Evolutionary conservation across 2,797 vertebrate species (phyloP).

Genomic region (Manis crassicaudata): DNA sequence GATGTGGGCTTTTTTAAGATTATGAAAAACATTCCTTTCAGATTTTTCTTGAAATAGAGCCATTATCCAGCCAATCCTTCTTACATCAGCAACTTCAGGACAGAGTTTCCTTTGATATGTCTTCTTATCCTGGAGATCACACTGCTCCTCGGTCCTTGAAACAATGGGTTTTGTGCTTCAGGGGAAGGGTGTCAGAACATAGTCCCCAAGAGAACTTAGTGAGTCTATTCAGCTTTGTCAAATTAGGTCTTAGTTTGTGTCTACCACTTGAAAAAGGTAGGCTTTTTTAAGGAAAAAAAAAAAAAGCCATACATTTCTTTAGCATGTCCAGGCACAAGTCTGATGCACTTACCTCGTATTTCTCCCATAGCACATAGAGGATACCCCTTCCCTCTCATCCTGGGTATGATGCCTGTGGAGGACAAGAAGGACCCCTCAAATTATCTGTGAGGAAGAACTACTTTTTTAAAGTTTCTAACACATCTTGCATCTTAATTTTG

Average conservation of each 20-base stretch:
- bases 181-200: neutral
- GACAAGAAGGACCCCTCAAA: neutral
- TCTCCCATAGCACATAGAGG: neutral
- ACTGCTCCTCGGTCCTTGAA: neutral
- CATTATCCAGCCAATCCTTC: neutral
- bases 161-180: neutral
- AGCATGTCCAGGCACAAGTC: neutral
- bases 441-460: neutral
- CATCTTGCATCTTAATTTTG: neutral
- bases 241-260: conserved; percentile 4
- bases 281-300: neutral
- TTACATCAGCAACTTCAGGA: conserved; percentile 2
- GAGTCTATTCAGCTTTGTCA: neutral
- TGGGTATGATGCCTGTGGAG: neutral
- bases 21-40: conserved; percentile 8
- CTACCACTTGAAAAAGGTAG: neutral
- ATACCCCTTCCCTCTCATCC: neutral
- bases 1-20: conserved; percentile 26
- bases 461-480: neutral
- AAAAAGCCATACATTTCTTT: neutral
- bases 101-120: neutral
- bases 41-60: conserved; percentile 23
- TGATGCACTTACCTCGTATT: neutral
- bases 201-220: neutral
- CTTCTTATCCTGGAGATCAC: neutral